Evolutionary conservation across 2,888 invertebrate genomes (phyloP), one percentile per base, ranked within the genome.

Genomic region (Cantharis nigra): DNA sequence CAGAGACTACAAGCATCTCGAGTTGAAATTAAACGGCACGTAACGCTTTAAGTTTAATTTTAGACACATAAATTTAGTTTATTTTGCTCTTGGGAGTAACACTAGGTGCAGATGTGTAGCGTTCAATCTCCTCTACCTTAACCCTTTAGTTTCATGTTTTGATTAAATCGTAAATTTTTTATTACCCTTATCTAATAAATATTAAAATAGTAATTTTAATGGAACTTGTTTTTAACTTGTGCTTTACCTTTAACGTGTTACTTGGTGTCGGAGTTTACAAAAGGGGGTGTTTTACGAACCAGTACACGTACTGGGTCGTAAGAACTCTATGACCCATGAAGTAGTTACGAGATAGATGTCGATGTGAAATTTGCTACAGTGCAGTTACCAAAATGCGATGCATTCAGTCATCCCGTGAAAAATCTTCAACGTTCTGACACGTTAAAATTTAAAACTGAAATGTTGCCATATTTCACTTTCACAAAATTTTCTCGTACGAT

Each of bases 21-120:
- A 75, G 71, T 78, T 71, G 72, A 74, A 79, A 81, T 79, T 80
- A 78, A 80, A 80, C 80, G 80, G 80, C 74, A 79, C 81, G 80
- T 81, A 81, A 79, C 82, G 82, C 69, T 72, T 78, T 71, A 72
- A 69, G 78, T 82, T 83, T 83, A 82, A 83, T 82, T 83, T 82
- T 78, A 80, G 80, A 75, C 80, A 78, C 73, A 83, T 83, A 83
- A 82, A 83, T 83, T 82, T 82, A 81, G 78, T 82, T 83, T 82
- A 83, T 78, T 79, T 79, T 80, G 74, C 83, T 79, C 82, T 80
- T 81, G 82, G 82, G 82, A 80, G 72, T 79, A 80, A 81, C 75
- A 78, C 80, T 77, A 73, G 76, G 79, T 79, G 79, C 78, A 80
- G 78, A 75, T 74, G 75, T 73, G 75, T 71, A 72, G 73, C 72